Evolutionary conservation across 2,888 invertebrate genomes (phyloP).

Genomic region (Girardia tigrina): DNA sequence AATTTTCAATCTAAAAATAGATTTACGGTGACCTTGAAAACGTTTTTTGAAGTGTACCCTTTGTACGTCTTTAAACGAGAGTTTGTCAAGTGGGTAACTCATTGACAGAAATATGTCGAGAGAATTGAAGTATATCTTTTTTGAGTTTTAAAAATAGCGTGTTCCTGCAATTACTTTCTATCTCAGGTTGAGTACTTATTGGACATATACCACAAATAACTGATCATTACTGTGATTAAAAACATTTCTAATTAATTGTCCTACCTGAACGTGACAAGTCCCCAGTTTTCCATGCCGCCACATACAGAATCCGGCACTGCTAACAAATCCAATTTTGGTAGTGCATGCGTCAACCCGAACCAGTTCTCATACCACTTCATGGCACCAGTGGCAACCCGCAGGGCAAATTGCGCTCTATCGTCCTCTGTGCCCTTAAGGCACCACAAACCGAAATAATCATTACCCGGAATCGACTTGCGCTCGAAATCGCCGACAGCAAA

Average conservation of each 20-base stretch:
- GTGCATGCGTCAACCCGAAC: neutral
- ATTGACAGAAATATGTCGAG: no score
- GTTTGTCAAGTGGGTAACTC: no score
- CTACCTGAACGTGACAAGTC: slow-evolving; percentile 26
- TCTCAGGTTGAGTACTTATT: no score
- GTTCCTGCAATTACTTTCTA: no score
- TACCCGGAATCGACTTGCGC: neutral
- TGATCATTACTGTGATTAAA: neutral
- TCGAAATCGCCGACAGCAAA: slow-evolving; percentile 31
- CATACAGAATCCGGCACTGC: slow-evolving; percentile 31
- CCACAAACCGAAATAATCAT: neutral
- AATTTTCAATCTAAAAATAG: no score
- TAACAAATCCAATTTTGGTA: slow-evolving; percentile 34
- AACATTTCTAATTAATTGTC: neutral
- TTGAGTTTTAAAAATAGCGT: no score
- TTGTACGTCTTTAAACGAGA: no score
- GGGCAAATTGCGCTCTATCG: neutral
- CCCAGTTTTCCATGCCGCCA: slow-evolving; percentile 36
- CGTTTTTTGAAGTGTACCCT: no score
- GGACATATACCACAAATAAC: neutral
- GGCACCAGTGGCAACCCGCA: slow-evolving; percentile 5
- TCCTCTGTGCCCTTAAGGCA: neutral
- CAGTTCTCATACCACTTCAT: neutral
- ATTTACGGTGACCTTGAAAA: no score
- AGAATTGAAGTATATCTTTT: no score